Conservation (phyloP, 1,140 invertebrate species). For the Diorhabda elongata region DNA sequence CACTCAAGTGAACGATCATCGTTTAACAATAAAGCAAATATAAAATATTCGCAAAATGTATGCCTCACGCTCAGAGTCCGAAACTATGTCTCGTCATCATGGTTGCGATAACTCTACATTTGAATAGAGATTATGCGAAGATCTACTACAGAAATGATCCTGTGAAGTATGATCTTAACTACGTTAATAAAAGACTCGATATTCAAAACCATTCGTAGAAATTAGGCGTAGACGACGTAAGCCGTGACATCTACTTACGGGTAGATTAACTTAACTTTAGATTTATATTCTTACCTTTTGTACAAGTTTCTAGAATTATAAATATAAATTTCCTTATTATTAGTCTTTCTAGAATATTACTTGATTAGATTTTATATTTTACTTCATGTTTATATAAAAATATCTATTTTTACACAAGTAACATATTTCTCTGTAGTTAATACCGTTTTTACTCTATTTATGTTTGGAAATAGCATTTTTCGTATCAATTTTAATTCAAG, state of each 20-base stretch:
- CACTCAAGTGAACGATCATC: slow-evolving; percentile 10
- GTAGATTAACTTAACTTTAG: too few species aligned
- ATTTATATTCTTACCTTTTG: too few species aligned
- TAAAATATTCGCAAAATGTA: not conserved
- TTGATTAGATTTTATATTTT: too few species aligned
- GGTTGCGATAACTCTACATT: slow-evolving; percentile 23
- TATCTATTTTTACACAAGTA: too few species aligned
- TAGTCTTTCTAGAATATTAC: too few species aligned
- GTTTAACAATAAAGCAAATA: not conserved
- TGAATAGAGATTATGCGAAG: slow-evolving; percentile 42
- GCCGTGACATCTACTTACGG: not conserved
- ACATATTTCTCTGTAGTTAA: too few species aligned
- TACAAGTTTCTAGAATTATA: too few species aligned
- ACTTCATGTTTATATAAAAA: too few species aligned
- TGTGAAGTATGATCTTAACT: slow-evolving; percentile 53
- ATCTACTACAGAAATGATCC: slow-evolving; percentile 56
- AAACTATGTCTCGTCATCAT: slow-evolving; percentile 22
- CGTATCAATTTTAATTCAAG: too few species aligned
- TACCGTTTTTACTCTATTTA: too few species aligned
- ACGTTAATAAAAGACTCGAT: not conserved
- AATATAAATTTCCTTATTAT: too few species aligned
- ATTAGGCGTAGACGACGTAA: not conserved
- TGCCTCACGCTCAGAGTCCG: slow-evolving; percentile 23
- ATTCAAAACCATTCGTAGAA: not conserved
- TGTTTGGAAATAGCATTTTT: too few species aligned